A percentile compares a stretch with the other conserved stretches of the same genome.
phyloP scores from a whole-genome alignment of 2,888 invertebrate genomes.

The Laothoe populi region DNA sequence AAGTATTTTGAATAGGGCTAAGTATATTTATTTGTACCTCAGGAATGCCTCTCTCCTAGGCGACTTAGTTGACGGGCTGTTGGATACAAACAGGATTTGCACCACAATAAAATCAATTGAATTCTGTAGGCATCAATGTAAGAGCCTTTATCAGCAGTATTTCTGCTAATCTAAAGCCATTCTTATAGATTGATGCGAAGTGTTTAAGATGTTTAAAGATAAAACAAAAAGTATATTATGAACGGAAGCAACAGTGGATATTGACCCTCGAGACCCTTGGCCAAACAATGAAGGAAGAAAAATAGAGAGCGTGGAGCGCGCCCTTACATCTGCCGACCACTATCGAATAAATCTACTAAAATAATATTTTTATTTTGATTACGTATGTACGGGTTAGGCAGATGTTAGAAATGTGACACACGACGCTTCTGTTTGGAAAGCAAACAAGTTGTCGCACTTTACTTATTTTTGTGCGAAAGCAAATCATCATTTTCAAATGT shows the following conservation, averaged over 20 bases:
- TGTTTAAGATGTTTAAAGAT: constrained; percentile 68
- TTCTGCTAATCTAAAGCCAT: constrained; percentile 31
- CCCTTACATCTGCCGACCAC: constrained; percentile 79
- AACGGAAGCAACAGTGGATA: constrained; percentile 77
- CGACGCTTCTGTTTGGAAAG: constrained; percentile 34
- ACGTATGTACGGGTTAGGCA: constrained; percentile 78
- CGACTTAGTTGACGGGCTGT: constrained; percentile 32
- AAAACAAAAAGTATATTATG: constrained; percentile 64
- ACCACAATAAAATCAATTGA: constrained; percentile 49
- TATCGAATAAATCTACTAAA: constrained; percentile 84
- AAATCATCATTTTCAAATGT: too few relatives aligned
- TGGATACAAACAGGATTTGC: constrained; percentile 26
- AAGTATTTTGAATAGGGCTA: not conserved
- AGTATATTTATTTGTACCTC: constrained; percentile 24
- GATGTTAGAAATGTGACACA: constrained; percentile 69
- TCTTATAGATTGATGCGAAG: constrained; percentile 57
- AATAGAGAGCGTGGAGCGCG: constrained; percentile 69
- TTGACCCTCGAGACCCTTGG: constrained; percentile 73
- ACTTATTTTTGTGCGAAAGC: too few relatives aligned
- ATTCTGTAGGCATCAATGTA: constrained; percentile 24
- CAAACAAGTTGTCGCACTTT: not conserved
- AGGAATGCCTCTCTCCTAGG: constrained; percentile 42
- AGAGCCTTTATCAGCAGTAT: constrained; percentile 20
- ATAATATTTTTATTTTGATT: constrained; percentile 85
- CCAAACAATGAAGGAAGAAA: constrained; percentile 78